phyloP scores from a whole-genome alignment of 2,113 vertebrate genomes.

The Lanius ludovicianus region DNA sequence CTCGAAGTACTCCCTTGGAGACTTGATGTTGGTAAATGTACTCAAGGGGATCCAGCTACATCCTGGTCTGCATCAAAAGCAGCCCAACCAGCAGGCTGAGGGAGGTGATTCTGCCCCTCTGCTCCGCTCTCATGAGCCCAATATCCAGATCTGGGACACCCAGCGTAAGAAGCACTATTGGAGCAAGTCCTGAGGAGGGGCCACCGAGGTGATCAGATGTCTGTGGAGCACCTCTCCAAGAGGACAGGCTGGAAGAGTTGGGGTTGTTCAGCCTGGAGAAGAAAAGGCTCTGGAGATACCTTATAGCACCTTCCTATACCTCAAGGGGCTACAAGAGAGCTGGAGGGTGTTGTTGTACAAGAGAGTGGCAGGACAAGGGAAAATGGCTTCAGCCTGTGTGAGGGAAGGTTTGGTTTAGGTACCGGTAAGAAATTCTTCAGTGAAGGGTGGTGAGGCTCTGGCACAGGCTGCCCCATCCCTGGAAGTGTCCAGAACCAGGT shows the following conservation, averaged over 20 bases:
- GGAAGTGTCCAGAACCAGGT: neutral
- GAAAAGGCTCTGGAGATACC: neutral
- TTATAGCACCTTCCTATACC: neutral
- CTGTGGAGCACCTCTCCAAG: neutral
- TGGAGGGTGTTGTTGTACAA: neutral
- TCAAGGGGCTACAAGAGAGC: no score
- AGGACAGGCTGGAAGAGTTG: neutral
- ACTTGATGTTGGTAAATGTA: neutral
- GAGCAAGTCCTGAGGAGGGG: neutral
- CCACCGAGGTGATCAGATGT: neutral
- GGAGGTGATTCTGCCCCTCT: neutral
- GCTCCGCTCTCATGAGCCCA: neutral
- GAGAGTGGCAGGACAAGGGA: neutral
- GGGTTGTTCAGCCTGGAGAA: no score
- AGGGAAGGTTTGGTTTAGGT: neutral
- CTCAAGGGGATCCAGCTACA: neutral
- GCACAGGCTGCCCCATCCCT: neutral
- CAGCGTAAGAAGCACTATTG: neutral
- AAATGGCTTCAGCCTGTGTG: no score
- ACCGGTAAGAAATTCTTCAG: neutral
- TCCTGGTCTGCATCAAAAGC: neutral
- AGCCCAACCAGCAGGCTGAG: fast-evolving
- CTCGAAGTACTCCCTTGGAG: neutral
- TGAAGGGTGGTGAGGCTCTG: neutral
- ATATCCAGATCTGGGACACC: neutral